phyloP scores from a whole-genome alignment of 2,797 vertebrate species.

The Rhinichthys osculus region DNA sequence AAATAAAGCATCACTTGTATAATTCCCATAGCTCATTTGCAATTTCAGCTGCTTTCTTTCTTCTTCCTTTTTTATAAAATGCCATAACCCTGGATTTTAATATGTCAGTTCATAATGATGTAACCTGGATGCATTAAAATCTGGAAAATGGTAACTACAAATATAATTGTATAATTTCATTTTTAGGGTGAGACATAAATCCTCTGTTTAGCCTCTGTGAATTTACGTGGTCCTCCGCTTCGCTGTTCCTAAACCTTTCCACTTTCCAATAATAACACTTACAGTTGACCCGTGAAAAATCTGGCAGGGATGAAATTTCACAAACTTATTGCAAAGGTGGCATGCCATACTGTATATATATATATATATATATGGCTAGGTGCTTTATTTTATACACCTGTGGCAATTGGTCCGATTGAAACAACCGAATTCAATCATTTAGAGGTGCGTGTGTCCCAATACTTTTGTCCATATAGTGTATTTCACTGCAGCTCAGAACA shows the following conservation, averaged over 20 bases:
- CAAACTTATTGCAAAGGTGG: background rate
- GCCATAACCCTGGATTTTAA: background rate
- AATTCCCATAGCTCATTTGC: background rate
- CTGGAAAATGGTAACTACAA: background rate
- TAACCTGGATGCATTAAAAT: background rate
- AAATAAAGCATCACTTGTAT: background rate
- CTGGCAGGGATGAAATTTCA: background rate
- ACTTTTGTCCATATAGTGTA: background rate
- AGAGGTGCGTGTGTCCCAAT: background rate
- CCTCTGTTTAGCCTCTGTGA: background rate
- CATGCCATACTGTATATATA: background rate
- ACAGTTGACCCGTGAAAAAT: background rate
- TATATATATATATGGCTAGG: too few relatives aligned
- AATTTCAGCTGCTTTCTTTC: too few relatives aligned
- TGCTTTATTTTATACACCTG: background rate
- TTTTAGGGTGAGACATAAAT: background rate
- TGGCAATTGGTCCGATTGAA: background rate
- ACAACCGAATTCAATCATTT: background rate
- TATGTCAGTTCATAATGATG: background rate
- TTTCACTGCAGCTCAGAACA: background rate
- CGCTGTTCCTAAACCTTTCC: background rate
- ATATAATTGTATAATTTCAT: background rate
- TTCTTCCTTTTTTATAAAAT: background rate
- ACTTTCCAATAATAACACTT: background rate
- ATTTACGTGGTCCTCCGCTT: accelerated